A percentile compares a stretch with the other conserved stretches of the same genome.
Conservation (phyloP, 2,888 invertebrate genomes). For the Lasioglossum lativentre region DNA sequence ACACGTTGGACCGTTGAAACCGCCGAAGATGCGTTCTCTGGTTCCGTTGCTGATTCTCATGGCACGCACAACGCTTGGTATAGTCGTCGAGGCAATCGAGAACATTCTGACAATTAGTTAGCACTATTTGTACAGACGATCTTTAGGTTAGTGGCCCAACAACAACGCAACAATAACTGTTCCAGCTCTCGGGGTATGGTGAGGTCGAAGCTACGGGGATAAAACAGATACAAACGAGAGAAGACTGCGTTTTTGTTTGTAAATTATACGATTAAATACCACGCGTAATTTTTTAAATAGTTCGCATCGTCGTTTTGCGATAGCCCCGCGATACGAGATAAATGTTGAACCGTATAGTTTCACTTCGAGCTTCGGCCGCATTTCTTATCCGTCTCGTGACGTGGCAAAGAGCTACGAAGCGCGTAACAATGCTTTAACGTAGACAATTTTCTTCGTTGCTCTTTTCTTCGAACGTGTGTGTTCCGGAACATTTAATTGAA, state of each 20-base stretch:
- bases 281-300: slow-evolving; percentile 45
- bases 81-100: slow-evolving; percentile 23
- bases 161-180: slow-evolving; percentile 20
- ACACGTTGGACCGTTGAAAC: slow-evolving; percentile 13
- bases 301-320: slow-evolving; percentile 27
- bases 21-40: slow-evolving; percentile 19
- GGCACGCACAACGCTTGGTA: slow-evolving; percentile 49
- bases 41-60: slow-evolving; percentile 34
- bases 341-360: slow-evolving; percentile 5
- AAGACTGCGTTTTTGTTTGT: slow-evolving; percentile 62
- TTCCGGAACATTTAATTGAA: slow-evolving; percentile 19
- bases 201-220: slow-evolving; percentile 34
- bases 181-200: slow-evolving; percentile 65
- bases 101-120: slow-evolving; percentile 67
- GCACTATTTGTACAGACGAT: slow-evolving; percentile 72
- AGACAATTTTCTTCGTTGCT: slow-evolving; percentile 14
- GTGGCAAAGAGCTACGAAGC: background rate
- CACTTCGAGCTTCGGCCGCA: slow-evolving; percentile 22
- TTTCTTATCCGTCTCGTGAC: slow-evolving; percentile 33
- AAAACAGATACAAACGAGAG: slow-evolving; percentile 43
- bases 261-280: slow-evolving; percentile 37
- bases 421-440: background rate
- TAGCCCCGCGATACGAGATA: slow-evolving; percentile 27
- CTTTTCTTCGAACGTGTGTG: slow-evolving; percentile 11
- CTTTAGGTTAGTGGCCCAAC: slow-evolving; percentile 53